Evolutionary conservation across 2,888 invertebrate genomes (phyloP).

Genomic region (Troglohyphantes excavatus): DNA sequence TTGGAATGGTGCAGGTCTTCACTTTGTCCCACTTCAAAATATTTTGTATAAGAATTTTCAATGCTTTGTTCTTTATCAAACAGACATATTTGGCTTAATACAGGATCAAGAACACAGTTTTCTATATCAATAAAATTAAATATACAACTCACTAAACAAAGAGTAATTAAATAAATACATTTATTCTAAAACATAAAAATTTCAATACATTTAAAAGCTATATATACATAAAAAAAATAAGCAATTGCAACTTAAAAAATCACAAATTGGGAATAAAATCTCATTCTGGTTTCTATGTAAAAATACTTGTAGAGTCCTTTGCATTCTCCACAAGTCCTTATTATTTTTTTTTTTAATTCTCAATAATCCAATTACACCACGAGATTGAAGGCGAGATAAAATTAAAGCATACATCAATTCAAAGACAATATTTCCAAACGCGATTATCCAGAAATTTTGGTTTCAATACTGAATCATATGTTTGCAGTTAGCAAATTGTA

Average conservation of each 20-base stretch:
- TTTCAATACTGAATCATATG: too few relatives aligned
- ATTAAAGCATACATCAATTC: too few relatives aligned
- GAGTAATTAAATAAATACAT: not conserved
- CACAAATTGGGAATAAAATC: not conserved
- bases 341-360: too few relatives aligned
- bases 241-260: conserved; percentile 3
- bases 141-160: conserved; percentile 1
- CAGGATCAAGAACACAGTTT: not conserved
- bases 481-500: too few relatives aligned
- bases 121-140: not conserved
- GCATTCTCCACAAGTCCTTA: too few relatives aligned
- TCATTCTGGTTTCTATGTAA: conserved; percentile 9
- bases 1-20: not conserved
- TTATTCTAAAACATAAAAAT: not conserved
- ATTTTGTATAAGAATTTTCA: not conserved
- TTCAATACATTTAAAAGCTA: conserved; percentile 6
- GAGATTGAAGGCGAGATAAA: too few relatives aligned
- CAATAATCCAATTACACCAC: too few relatives aligned
- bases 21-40: not conserved
- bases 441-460: too few relatives aligned
- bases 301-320: not conserved
- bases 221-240: conserved; percentile 1
- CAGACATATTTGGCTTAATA: not conserved
- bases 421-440: too few relatives aligned
- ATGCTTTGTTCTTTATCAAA: not conserved